These are phyloP conservation scores for Oncorhynchus nerka DNA, from an alignment of 2,113 vertebrate genomes.

Conservation along the genomic window DNA sequence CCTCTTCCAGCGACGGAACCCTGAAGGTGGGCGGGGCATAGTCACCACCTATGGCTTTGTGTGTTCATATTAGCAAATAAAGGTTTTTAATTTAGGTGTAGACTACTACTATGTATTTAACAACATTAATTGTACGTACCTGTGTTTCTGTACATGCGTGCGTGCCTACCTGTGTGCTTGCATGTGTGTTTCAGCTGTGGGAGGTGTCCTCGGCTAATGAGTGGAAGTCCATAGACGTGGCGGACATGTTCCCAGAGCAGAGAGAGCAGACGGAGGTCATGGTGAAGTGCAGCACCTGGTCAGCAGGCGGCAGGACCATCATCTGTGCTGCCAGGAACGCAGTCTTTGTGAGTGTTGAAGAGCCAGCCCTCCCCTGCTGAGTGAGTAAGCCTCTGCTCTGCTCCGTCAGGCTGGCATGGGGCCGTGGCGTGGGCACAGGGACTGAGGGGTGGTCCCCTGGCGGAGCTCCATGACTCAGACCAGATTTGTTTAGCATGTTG, in stretches of 20 bases:
- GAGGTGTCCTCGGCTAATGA: slow-evolving; percentile 80
- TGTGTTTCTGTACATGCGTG: not conserved
- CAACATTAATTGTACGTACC: not conserved
- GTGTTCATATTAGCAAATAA: no score
- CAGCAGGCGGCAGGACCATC: slow-evolving; percentile 75
- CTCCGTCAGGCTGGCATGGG: no score
- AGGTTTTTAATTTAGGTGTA: not conserved
- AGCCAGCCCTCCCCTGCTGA: no score
- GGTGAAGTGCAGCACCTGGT: slow-evolving; percentile 90
- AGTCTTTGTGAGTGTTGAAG: slow-evolving; percentile 77
- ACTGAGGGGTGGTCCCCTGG: no score
- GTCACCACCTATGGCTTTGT: not conserved
- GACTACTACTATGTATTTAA: not conserved
- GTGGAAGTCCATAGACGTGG: slow-evolving; percentile 81
- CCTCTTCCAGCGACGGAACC: slow-evolving; percentile 91
- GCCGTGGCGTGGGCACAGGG: no score
- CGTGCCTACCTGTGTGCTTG: slow-evolving; percentile 29
- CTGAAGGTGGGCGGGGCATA: slow-evolving; percentile 78
- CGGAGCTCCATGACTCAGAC: no score
- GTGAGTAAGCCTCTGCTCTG: slow-evolving; percentile 55
- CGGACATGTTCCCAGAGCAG: slow-evolving; percentile 70
- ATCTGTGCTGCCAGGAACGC: slow-evolving; percentile 84
- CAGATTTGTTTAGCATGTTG: no score
- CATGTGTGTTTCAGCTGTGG: slow-evolving; percentile 79
- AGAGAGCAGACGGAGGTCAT: slow-evolving; percentile 69